Evolutionary conservation across 1,140 invertebrate genomes (phyloP).

Genomic region (Littorina saxatilis): DNA sequence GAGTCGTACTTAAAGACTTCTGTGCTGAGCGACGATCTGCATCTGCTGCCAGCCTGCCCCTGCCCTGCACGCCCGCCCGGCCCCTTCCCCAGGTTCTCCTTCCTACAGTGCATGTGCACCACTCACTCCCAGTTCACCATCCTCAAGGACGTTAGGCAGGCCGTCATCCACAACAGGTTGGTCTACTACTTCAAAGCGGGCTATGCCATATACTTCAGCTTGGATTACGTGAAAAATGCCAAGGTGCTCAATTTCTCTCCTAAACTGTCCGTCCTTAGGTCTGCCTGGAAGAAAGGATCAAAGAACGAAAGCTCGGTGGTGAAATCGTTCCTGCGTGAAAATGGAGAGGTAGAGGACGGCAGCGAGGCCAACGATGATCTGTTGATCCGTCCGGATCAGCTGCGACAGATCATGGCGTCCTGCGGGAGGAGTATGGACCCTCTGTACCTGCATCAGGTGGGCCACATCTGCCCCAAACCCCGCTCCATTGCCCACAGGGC

Average conservation of each 20-base stretch:
- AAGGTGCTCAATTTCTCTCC: background rate
- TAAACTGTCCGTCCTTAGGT: background rate
- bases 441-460: background rate
- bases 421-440: background rate
- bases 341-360: background rate
- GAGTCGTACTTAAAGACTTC: too few relatives aligned
- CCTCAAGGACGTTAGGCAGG: conserved; percentile 11
- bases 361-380: background rate
- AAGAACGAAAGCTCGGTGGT: background rate
- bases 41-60: too few relatives aligned
- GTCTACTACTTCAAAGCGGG: background rate
- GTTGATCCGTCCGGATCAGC: background rate
- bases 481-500: background rate
- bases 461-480: conserved; percentile 16
- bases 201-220: background rate
- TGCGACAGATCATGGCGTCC: background rate
- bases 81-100: background rate
- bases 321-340: background rate
- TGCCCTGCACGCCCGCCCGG: background rate
- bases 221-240: background rate
- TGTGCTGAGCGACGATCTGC: too few relatives aligned
- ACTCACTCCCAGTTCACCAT: background rate
- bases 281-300: background rate
- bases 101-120: conserved; percentile 8
- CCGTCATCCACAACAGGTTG: background rate